phyloP scores from a whole-genome alignment of 2,797 vertebrate species.

The Leptoclinus maculatus region DNA sequence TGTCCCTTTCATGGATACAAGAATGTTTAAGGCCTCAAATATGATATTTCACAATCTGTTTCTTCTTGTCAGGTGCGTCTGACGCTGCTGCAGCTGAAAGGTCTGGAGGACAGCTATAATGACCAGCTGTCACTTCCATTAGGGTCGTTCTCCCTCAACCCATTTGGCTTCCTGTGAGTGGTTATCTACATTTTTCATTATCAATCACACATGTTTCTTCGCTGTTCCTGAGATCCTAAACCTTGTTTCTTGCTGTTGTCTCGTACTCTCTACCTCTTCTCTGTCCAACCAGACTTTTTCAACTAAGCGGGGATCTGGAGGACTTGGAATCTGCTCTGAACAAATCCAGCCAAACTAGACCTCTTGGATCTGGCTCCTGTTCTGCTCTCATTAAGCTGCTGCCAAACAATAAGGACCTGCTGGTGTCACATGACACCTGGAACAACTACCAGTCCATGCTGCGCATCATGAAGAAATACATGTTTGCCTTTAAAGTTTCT shows the following conservation, averaged over 20 bases:
- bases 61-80: constrained; percentile 85
- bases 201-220: neutral
- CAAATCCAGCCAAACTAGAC: constrained; percentile 76
- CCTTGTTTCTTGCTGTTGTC: neutral
- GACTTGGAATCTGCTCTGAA: constrained; percentile 92
- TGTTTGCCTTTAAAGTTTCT: constrained; percentile 84
- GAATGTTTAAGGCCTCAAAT: neutral
- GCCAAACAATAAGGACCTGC: constrained; percentile 87
- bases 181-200: neutral
- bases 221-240: neutral
- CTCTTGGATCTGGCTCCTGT: constrained; percentile 92
- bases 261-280: neutral
- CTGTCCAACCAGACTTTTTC: constrained; percentile 86
- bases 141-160: constrained; percentile 83
- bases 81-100: constrained; percentile 92
- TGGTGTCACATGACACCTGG: constrained; percentile 97
- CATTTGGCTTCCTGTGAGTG: constrained; percentile 94
- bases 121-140: constrained; percentile 83
- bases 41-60: neutral
- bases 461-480: constrained; percentile 94
- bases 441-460: constrained; percentile 93
- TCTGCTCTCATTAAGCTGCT: constrained; percentile 95
- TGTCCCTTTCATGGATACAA: neutral
- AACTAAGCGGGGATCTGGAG: constrained; percentile 92
- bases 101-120: constrained; percentile 93